Evolutionary conservation across 2,797 vertebrate species (phyloP).

Genomic region (Margarornis squamiger): DNA sequence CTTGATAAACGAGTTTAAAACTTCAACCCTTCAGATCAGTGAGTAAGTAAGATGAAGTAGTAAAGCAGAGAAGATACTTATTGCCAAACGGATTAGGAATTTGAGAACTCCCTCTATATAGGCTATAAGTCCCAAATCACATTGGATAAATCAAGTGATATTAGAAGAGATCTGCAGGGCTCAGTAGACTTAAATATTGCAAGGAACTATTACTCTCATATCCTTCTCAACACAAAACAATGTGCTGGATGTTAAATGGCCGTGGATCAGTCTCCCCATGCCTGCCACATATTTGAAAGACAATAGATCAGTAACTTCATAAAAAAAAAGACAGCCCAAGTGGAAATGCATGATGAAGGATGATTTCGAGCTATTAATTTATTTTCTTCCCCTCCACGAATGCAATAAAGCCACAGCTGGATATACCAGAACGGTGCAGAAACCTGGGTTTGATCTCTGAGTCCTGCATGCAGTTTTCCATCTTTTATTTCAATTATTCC

Average conservation of each 20-base stretch:
- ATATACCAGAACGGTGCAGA: not conserved
- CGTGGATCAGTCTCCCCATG: not conserved
- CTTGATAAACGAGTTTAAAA: constrained; percentile 27
- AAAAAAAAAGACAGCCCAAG: not conserved
- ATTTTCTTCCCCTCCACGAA: not conserved
- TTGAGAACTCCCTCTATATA: constrained; percentile 24
- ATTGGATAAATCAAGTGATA: constrained; percentile 64
- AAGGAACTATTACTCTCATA: constrained; percentile 13
- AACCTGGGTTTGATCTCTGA: not conserved
- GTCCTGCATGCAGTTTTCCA: not conserved
- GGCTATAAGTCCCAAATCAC: constrained; percentile 49
- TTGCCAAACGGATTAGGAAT: constrained; percentile 37
- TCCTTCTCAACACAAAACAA: not conserved
- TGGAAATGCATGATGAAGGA: not conserved
- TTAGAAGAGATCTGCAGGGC: constrained; percentile 28
- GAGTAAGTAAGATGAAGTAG: constrained; percentile 39
- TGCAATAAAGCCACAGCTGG: not conserved
- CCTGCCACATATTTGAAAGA: not conserved
- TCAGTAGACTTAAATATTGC: constrained; percentile 45
- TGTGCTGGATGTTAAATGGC: not conserved
- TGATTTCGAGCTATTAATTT: not conserved
- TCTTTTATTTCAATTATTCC: not conserved
- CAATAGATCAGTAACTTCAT: constrained; percentile 12
- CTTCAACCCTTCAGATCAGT: not conserved
- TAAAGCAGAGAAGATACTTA: constrained; percentile 15